These are phyloP conservation scores for Rhinatrema bivittatum DNA, from an alignment of 2,797 vertebrate genomes.

Conservation along the genomic window DNA sequence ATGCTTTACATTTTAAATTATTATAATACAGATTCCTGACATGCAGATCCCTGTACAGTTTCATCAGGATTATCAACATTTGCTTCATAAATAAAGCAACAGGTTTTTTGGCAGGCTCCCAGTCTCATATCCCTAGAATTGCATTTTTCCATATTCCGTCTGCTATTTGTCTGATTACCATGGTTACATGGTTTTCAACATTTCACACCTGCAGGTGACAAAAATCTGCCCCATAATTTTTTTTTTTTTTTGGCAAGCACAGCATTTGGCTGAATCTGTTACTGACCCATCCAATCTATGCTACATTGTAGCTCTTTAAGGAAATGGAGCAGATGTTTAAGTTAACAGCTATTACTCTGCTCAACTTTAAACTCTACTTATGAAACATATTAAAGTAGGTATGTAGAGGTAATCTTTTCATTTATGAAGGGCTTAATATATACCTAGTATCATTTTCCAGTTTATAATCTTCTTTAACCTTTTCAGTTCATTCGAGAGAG, in stretches of 20 bases:
- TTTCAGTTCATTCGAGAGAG: too few relatives aligned
- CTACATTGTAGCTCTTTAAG: background rate
- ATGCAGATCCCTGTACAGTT: too few relatives aligned
- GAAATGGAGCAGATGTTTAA: background rate
- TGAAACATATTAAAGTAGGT: background rate
- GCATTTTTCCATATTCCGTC: conserved; percentile 2
- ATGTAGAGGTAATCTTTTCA: background rate
- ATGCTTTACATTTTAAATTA: too few relatives aligned
- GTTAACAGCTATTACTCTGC: too few relatives aligned
- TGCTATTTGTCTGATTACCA: conserved; percentile 36
- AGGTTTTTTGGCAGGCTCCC: conserved; percentile 16
- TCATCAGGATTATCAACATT: conserved; percentile 10
- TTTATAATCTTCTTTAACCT: too few relatives aligned
- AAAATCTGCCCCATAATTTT: conserved; percentile 22
- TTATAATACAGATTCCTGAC: too few relatives aligned
- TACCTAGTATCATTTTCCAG: too few relatives aligned
- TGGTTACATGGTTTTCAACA: conserved; percentile 19
- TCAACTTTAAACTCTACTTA: background rate
- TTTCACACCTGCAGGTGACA: conserved; percentile 33
- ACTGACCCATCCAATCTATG: background rate
- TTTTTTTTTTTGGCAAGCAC: conserved; percentile 22
- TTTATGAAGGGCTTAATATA: too few relatives aligned
- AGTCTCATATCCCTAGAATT: conserved; percentile 14
- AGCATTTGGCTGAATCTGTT: conserved; percentile 10
- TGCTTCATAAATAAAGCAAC: conserved; percentile 12